Evolutionary conservation across 2,888 invertebrate species (phyloP).

Genomic region (Clistopyga incitator): DNA sequence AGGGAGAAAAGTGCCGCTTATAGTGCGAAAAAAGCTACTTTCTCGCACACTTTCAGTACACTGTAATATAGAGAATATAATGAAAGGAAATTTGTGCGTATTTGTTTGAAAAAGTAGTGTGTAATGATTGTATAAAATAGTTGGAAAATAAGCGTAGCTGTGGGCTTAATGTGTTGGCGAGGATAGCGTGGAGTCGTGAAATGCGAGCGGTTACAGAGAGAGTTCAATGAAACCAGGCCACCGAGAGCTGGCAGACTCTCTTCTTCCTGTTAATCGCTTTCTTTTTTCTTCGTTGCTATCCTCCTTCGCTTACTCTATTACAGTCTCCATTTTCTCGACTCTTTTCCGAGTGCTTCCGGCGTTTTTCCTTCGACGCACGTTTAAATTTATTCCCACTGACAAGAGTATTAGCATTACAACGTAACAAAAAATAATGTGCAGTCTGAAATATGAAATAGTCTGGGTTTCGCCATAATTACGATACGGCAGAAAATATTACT

Average conservation of each 20-base stretch:
- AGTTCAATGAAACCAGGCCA: conserved; percentile 83
- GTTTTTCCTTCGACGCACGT: conserved; percentile 26
- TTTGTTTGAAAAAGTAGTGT: too few relatives aligned
- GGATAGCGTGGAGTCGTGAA: conserved; percentile 58
- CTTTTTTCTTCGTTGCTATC: conserved; percentile 12
- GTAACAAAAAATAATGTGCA: too few relatives aligned
- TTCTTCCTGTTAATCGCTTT: conserved; percentile 2
- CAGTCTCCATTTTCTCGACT: conserved; percentile 18
- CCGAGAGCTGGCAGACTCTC: conserved; percentile 48
- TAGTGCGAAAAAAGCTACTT: too few relatives aligned
- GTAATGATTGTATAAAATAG: too few relatives aligned
- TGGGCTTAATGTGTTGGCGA: background rate
- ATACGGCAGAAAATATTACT: too few relatives aligned
- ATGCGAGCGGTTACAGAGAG: conserved; percentile 69
- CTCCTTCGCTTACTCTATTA: conserved; percentile 45
- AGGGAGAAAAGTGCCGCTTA: too few relatives aligned
- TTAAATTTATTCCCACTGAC: conserved; percentile 32
- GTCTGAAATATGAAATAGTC: too few relatives aligned
- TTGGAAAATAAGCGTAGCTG: too few relatives aligned
- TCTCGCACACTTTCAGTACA: too few relatives aligned
- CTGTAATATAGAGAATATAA: too few relatives aligned
- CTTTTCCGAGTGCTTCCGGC: conserved; percentile 7
- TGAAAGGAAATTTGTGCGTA: too few relatives aligned
- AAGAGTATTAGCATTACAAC: background rate
- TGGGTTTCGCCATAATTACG: too few relatives aligned